Base-by-base conservation (phyloP, 1,140 invertebrate genomes). In the Bombus balteatus region DNA sequence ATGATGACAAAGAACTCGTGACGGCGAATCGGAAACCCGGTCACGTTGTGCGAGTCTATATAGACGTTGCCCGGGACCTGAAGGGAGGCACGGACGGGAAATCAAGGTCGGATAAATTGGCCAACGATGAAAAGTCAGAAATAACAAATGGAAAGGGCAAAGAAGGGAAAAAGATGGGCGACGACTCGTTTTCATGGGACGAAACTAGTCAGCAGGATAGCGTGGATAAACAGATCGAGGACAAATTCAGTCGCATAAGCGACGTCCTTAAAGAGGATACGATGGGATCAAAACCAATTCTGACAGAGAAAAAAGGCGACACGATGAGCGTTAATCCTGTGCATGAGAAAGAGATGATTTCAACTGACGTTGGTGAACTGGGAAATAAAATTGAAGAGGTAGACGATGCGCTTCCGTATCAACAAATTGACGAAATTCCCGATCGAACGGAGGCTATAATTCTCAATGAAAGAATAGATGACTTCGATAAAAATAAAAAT, bases 191-290 rank as follows among this genome's bases (percentile, higher is more conserved):
- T 37, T 34, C 34, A 0, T 9, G 32, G 28, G 77, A 81, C 12
- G 75, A 81, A 6, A 73, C 34, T 59, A 53, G 74, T 57, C 74
- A 57, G 41, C 71, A 86, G 74, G 81, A 76, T 78, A 86, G 70
- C 28, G 66, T 92, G 43, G 92, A 93, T 57, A 86, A 89, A 68
- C 83, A 80, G 37, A 92, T 93, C 72, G 89, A 92, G 15, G 92
- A 92, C 62, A 87, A 91, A 57, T 92, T 93, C 57, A 83, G 41
- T 25, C 85, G 87, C 65, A 93, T 92, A 85, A 89, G 75, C 53
- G 82, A 92, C 22, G 86, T 79, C 22, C 83, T 91, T 65, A 91
- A 89, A 62, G 87, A 91, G 47, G 88, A 87, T 32, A 73, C 66
- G 53, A 72, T 66, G 59, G 84, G 25, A 5, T 4, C 39, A 25